Conservation (phyloP, 37 sponge, comb jelly and placozoan species). For the Amphimedon queenslandica region DNA sequence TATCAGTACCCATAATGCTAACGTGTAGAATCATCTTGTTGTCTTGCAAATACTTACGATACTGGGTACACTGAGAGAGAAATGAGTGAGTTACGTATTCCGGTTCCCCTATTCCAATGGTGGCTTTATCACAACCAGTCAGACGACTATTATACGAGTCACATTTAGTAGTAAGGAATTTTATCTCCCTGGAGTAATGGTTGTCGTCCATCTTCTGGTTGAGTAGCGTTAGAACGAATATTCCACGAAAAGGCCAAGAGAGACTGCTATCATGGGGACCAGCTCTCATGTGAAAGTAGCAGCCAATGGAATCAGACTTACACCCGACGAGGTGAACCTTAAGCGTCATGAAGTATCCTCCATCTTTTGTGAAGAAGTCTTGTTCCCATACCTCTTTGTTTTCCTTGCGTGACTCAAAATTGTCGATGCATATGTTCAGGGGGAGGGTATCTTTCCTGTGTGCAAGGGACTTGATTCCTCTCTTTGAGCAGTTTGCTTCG, state of each 20-base stretch:
- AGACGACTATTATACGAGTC: slow-evolving; percentile 1
- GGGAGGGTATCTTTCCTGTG: neutral
- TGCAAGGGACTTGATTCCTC: neutral
- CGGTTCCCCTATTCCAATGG: slow-evolving; percentile 13
- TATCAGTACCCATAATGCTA: too few species aligned
- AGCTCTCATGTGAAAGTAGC: neutral
- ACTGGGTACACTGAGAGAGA: too few species aligned
- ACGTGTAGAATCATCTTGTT: too few species aligned
- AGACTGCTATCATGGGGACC: slow-evolving; percentile 26
- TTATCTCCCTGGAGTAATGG: neutral
- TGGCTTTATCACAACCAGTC: slow-evolving; percentile 4
- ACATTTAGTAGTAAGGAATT: neutral
- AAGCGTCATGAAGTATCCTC: slow-evolving; percentile 19
- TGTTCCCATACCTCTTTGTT: neutral
- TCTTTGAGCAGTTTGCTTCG: neutral
- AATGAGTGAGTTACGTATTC: too few species aligned
- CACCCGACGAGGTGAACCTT: slow-evolving; percentile 8
- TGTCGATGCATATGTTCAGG: neutral
- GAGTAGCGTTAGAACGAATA: slow-evolving; percentile 3
- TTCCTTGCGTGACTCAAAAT: neutral
- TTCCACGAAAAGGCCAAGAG: slow-evolving; percentile 27
- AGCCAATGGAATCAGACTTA: neutral
- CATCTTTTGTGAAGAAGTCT: neutral
- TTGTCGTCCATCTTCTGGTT: slow-evolving; percentile 6
- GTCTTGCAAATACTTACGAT: too few species aligned